Evolutionary conservation across 2,888 invertebrate genomes (phyloP).

Genomic region (Masnerella sp.): DNA sequence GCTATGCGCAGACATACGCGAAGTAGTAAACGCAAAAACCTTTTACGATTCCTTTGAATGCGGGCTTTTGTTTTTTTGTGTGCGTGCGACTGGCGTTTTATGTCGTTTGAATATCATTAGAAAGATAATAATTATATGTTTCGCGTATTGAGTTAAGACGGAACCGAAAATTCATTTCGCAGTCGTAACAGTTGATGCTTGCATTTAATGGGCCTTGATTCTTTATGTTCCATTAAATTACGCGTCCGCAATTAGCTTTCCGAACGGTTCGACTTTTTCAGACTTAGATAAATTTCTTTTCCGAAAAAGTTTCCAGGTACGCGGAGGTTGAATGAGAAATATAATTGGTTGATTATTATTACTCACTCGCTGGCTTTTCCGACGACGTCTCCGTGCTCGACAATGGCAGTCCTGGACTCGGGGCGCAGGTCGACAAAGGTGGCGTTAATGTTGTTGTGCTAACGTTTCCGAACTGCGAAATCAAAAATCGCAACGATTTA

Average conservation of each 20-base stretch:
- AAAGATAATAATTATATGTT: constrained; percentile 36
- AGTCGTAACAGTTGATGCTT: constrained; percentile 29
- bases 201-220: constrained; percentile 39
- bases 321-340: no score
- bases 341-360: neutral
- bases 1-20: constrained; percentile 7
- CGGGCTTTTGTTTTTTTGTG: constrained; percentile 51
- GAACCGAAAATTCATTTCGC: constrained; percentile 43
- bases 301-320: constrained; percentile 12
- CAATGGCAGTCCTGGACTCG: no score
- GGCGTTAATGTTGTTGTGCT: constrained; percentile 7
- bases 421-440: constrained; percentile 3
- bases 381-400: constrained; percentile 13
- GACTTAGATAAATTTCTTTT: constrained; percentile 2
- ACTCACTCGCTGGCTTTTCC: constrained; percentile 10
- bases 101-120: constrained; percentile 49
- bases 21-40: constrained; percentile 34
- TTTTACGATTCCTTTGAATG: constrained; percentile 49
- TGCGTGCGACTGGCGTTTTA: constrained; percentile 37
- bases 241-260: neutral
- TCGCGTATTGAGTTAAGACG: constrained; percentile 28
- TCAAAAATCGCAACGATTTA: no score
- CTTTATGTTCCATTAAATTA: constrained; percentile 28
- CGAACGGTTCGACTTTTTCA: constrained; percentile 12
- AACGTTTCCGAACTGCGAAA: constrained; percentile 3